Conservation (phyloP, 1,140 invertebrate genomes). For the Calosoma granatense region DNA sequence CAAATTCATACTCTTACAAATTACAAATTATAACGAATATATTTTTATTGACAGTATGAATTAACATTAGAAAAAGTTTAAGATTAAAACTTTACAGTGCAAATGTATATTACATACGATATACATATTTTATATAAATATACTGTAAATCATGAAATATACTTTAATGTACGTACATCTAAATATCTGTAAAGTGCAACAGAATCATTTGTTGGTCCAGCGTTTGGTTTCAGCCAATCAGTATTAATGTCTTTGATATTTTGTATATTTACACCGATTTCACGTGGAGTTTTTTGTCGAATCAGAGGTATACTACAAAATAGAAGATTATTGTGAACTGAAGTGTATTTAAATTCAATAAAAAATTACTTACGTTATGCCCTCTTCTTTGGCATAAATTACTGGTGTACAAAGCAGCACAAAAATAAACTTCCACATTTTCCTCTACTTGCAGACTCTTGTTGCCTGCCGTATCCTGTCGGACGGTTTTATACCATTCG, state of each 20-base stretch:
- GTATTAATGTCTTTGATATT: not conserved
- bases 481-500: no score
- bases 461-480: no score
- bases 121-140: no score
- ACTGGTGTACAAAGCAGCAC: not conserved
- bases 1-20: conserved; percentile 19
- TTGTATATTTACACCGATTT: not conserved
- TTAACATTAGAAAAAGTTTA: no score
- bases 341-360: not conserved
- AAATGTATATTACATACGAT: no score
- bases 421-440: no score
- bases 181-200: conserved; percentile 30
- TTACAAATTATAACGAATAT: not conserved
- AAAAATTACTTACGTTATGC: not conserved
- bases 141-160: no score
- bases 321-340: no score
- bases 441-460: no score
- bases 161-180: no score
- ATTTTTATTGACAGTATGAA: no score
- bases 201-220: conserved; percentile 24
- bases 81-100: no score
- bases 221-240: not conserved
- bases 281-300: not conserved
- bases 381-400: not conserved
- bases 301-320: not conserved